Conservation (phyloP, 2,113 vertebrate genomes). For the Xiphias gladius region DNA sequence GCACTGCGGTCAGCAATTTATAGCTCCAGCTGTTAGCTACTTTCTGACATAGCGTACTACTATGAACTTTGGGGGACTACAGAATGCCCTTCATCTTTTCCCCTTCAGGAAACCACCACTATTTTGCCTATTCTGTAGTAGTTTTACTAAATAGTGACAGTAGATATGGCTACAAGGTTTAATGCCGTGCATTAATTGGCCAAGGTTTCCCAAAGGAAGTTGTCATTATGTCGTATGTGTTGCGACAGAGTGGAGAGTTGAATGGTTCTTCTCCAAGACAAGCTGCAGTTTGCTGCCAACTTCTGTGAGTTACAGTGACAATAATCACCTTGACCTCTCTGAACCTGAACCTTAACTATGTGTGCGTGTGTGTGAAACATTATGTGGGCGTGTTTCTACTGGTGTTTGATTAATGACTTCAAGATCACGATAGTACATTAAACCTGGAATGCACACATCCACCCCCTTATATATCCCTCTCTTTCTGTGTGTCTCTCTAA, state of each 20-base stretch:
- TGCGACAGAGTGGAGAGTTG: background rate
- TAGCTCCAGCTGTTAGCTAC: constrained; percentile 15
- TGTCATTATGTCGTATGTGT: constrained; percentile 1
- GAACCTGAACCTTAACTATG: constrained; percentile 39
- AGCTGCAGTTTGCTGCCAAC: constrained; percentile 27
- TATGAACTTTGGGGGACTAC: background rate
- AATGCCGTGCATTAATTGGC: background rate
- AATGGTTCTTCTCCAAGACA: constrained; percentile 1
- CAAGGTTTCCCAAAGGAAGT: background rate
- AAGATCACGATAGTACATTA: constrained; percentile 79
- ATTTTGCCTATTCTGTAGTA: background rate
- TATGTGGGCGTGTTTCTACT: constrained; percentile 49
- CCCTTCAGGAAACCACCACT: background rate
- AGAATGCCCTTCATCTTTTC: background rate
- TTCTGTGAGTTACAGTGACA: constrained; percentile 53
- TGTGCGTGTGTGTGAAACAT: constrained; percentile 36
- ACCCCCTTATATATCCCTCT: constrained; percentile 37
- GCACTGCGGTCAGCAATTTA: constrained; percentile 26
- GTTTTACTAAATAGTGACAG: constrained; percentile 1
- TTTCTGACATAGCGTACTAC: background rate
- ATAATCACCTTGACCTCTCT: constrained; percentile 70
- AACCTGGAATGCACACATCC: constrained; percentile 68
- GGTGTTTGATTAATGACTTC: constrained; percentile 76
- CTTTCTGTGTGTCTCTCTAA: constrained; percentile 57
- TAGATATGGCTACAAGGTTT: background rate